Evolutionary conservation across 2,797 vertebrate genomes (phyloP).

Genomic region (Myoxocephalus aenaeus): DNA sequence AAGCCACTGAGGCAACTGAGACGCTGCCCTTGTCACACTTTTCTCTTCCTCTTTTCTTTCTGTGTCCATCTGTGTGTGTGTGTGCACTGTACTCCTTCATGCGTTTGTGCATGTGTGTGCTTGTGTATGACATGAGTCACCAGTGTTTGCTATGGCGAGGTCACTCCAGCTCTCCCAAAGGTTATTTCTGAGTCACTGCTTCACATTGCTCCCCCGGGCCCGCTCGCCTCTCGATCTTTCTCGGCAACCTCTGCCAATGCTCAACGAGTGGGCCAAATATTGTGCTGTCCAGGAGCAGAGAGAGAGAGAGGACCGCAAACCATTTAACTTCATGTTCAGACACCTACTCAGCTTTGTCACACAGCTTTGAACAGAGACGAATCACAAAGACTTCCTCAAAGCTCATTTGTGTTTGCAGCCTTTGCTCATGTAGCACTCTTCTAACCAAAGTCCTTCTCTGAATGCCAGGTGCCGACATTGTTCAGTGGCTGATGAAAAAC

Average conservation of each 20-base stretch:
- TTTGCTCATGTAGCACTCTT: constrained; percentile 36
- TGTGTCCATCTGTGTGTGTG: constrained; percentile 43
- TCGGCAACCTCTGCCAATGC: constrained; percentile 45
- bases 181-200: constrained; percentile 64
- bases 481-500: constrained; percentile 97
- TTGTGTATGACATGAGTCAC: constrained; percentile 67
- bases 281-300: constrained; percentile 56
- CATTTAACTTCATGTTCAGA: constrained; percentile 44
- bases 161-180: constrained; percentile 47
- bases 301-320: constrained; percentile 13
- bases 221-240: constrained; percentile 24
- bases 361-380: constrained; percentile 21
- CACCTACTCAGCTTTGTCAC: constrained; percentile 36
- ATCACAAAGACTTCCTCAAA: constrained; percentile 37
- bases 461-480: constrained; percentile 90
- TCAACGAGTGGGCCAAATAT: constrained; percentile 33
- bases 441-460: constrained; percentile 63
- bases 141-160: constrained; percentile 37
- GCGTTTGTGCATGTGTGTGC: constrained; percentile 28
- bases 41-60: constrained; percentile 19
- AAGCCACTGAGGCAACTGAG: constrained; percentile 31
- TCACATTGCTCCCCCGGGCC: constrained; percentile 46
- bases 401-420: constrained; percentile 34
- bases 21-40: constrained; percentile 49
- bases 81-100: constrained; percentile 36